Percentiles rank a stretch among this genome's conserved stretches.
Evolutionary conservation across 2,113 vertebrate species (phyloP).

Genomic region (Seriola rivoliana): DNA sequence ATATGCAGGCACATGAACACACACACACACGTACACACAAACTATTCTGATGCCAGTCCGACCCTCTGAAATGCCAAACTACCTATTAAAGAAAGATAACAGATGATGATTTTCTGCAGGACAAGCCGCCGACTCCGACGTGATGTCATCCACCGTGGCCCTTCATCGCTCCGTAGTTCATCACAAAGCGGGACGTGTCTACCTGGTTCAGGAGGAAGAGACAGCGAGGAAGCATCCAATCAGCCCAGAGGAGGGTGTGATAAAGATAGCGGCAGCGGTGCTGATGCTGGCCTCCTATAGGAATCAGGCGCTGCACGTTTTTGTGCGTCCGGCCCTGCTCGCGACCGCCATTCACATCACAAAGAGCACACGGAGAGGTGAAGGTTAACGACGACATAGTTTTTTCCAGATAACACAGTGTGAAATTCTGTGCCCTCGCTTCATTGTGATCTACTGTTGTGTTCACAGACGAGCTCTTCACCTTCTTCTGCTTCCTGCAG

Average conservation of each 20-base stretch:
- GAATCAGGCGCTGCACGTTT: constrained; percentile 92
- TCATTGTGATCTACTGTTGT: background rate
- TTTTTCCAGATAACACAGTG: background rate
- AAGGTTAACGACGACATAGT: background rate
- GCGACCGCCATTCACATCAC: constrained; percentile 84
- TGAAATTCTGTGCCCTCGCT: accelerated
- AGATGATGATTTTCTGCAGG: constrained; percentile 72
- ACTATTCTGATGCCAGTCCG: background rate
- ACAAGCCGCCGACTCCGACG: constrained; percentile 84
- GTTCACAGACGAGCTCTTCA: constrained; percentile 89
- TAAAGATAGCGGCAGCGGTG: constrained; percentile 78
- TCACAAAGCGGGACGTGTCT: constrained; percentile 80
- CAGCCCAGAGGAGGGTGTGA: constrained; percentile 79
- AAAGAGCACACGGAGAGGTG: constrained; percentile 86
- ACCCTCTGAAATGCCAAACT: background rate
- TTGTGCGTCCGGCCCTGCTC: constrained; percentile 90
- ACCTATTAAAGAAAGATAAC: background rate
- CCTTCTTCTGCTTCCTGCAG: constrained; percentile 89
- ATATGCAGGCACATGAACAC: background rate
- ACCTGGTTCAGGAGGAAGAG: constrained; percentile 80
- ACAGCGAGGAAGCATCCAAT: constrained; percentile 41
- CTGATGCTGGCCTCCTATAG: constrained; percentile 92
- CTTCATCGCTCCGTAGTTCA: constrained; percentile 86
- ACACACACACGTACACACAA: background rate
- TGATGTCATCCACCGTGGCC: constrained; percentile 83